phyloP scores from a whole-genome alignment of 2,113 vertebrate genomes.

The Syngnathus typhle region DNA sequence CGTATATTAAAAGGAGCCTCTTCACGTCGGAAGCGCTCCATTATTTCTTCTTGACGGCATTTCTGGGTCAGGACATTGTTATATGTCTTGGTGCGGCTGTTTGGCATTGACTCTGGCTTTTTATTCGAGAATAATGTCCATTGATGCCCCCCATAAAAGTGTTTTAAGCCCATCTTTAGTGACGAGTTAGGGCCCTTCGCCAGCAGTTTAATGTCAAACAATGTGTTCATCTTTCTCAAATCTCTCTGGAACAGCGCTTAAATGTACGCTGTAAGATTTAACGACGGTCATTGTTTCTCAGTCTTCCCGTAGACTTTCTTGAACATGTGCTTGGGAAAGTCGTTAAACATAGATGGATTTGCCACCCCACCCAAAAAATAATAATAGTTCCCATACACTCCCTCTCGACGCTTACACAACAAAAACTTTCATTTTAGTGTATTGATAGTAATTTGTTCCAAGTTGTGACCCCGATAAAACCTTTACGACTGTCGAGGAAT shows the following conservation, averaged over 20 bases:
- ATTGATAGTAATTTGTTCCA: too few relatives aligned
- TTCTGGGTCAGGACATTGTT: neutral
- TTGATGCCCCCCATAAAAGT: slow-evolving; percentile 21
- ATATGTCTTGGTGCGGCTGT: neutral
- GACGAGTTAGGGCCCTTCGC: neutral
- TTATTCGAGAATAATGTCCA: slow-evolving; percentile 19
- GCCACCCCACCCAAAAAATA: neutral
- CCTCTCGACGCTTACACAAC: neutral
- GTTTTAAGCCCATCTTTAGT: slow-evolving; percentile 12
- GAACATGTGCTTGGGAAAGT: neutral
- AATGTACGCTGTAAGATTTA: neutral
- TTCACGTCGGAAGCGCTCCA: slow-evolving; percentile 28
- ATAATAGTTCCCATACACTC: neutral
- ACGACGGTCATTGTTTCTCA: neutral
- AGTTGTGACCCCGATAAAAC: too few relatives aligned
- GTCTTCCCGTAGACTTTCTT: neutral
- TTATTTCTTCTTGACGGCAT: slow-evolving; percentile 22
- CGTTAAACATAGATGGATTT: neutral
- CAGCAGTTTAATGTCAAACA: slow-evolving; percentile 8
- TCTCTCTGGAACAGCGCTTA: neutral
- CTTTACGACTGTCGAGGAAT: too few relatives aligned
- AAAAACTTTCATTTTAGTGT: too few relatives aligned
- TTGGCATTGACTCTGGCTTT: slow-evolving; percentile 9
- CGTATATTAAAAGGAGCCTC: slow-evolving; percentile 21
- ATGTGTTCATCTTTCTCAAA: neutral